Evolutionary conservation across 2,888 invertebrate genomes (phyloP).

Genomic region (Parnassius orleans): DNA sequence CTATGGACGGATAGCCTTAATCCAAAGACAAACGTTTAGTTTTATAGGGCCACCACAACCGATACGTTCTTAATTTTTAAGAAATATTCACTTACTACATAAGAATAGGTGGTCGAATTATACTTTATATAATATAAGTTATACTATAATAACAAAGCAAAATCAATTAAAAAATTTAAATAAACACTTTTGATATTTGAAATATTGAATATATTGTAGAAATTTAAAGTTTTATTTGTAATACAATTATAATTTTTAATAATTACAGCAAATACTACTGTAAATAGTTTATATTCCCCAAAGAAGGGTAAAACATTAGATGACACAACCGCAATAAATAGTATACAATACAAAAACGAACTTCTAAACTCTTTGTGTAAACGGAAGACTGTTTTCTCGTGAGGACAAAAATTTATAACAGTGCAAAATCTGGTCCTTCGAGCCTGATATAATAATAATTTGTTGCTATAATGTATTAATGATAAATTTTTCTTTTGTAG

Average conservation of each 20-base stretch:
- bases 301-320: background rate
- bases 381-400: constrained; percentile 8
- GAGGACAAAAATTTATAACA: background rate
- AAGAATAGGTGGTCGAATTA: background rate
- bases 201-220: background rate
- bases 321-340: background rate
- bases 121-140: background rate
- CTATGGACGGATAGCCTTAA: constrained; percentile 54
- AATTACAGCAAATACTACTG: constrained; percentile 22
- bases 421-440: constrained; percentile 12
- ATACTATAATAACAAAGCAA: constrained; percentile 10
- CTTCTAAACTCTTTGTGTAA: constrained; percentile 9
- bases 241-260: background rate
- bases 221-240: background rate
- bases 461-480: background rate
- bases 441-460: constrained; percentile 4
- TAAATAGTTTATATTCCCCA: background rate
- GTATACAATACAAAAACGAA: background rate
- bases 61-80: constrained; percentile 23
- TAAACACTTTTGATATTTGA: background rate
- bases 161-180: background rate
- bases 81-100: constrained; percentile 5
- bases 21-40: constrained; percentile 31
- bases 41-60: constrained; percentile 49
- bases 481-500: background rate